Evolutionary conservation across 2,797 vertebrate species (phyloP), one percentile per base, ranked within the genome.

Genomic region (Epinephelus coioides): DNA sequence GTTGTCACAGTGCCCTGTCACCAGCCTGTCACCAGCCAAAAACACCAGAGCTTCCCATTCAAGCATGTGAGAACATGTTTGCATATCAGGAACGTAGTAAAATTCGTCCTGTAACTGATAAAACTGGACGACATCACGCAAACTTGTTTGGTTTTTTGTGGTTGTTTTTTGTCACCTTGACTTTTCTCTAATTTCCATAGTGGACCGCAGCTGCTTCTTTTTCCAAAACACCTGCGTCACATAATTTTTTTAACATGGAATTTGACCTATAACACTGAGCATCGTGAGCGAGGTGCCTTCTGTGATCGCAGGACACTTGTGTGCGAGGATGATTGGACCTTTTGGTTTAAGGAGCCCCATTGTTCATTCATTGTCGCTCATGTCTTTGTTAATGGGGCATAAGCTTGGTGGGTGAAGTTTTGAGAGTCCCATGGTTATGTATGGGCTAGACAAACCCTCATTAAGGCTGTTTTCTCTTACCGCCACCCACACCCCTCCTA

Each of bases 371-470:
- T 93, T 93, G 90, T 92, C 86, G 71, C 57, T 84, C 73, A 57
- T 49, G 64, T 86, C 93, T 94, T 94, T 95, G 94, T 95, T 90
- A 86, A 76, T 70, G 71, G 77, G 63, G 81, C 90, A 85, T 84
- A 74, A 88, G 90, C 92, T 87, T 72, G 59, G 54, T 83, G 81
- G 80, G 88, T 84, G 61, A 77, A 88, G 93, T 94, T 95, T 91
- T 92, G 93, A 95, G 91, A 94, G 91, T 90, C 91, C 92, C 91
- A 90, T 93, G 91, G 91, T 94, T 92, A 78, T 90, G 89, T 83
- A 81, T 46, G 88, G 84, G 71, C 88, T 79, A 93, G 91, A 94
- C 90, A 89, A 94, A 90, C 82, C 89, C 94, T 95, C 95, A 95
- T 95, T 95, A 94, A 90, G 83, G 89, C 86, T 83, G 83, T 91